A percentile compares a stretch with the other conserved stretches of the same genome.
These are phyloP conservation scores for Paelopatides confundens DNA, from an alignment of 53 echinoderm and acorn worm genomes.

Conservation along the genomic window DNA sequence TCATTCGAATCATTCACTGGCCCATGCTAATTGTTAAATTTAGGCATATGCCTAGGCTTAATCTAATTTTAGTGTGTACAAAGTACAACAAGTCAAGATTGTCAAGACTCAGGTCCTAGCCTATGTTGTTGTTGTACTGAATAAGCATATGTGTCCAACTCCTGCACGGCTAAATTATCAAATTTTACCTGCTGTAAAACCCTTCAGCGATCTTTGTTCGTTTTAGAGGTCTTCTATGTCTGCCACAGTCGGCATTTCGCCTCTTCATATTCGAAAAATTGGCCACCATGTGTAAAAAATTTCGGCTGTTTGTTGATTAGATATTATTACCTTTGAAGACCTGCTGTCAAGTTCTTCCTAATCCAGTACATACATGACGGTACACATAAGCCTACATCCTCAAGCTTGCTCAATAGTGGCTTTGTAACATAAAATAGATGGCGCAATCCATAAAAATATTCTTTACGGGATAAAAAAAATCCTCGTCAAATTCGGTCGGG, in stretches of 20 bases:
- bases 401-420: neutral
- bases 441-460: neutral
- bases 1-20: too few relatives aligned
- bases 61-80: too few relatives aligned
- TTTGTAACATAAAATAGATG: constrained; percentile 7
- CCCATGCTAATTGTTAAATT: too few relatives aligned
- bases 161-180: neutral
- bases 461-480: neutral
- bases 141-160: constrained; percentile 44
- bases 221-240: constrained; percentile 98
- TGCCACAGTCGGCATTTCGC: constrained; percentile 99
- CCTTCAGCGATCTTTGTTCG: constrained; percentile 97
- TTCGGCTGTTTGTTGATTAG: constrained; percentile 20
- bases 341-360: constrained; percentile 33
- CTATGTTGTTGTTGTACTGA: neutral
- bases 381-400: neutral
- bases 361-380: too few relatives aligned
- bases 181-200: constrained; percentile 95
- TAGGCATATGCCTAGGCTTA: too few relatives aligned
- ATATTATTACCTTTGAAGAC: constrained; percentile 29
- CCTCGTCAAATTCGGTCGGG: too few relatives aligned
- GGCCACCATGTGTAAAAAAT: constrained; percentile 86
- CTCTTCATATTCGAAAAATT: constrained; percentile 99
- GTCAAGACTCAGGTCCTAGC: too few relatives aligned
- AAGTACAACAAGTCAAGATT: too few relatives aligned